Evolutionary conservation across 2,797 vertebrate genomes (phyloP), one percentile per base, ranked within the genome.

Genomic region (Spinus pinus): DNA sequence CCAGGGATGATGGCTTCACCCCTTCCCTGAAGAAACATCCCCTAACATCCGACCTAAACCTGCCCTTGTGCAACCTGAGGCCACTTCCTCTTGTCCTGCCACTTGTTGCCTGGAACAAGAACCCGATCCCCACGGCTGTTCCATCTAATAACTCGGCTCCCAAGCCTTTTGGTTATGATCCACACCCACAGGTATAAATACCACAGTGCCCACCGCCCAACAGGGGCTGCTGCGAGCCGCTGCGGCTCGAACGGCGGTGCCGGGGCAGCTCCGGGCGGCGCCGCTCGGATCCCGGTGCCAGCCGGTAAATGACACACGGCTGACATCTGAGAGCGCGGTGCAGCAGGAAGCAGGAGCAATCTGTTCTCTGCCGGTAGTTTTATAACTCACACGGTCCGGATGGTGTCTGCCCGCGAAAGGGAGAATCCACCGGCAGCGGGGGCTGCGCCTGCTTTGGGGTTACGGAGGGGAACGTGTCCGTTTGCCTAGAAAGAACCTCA

Each of bases 51-150:
- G 16, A 42, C 12, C 41, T 35, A 74, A 81, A 67, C 33, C 41
- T 24, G 5, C 21, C 17, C 9, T 42, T 37, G 17, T 66, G 25
- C 39, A 60, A 9, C 22, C 30, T 49, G 54, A 81, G 31, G 41
- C 35, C 41, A 14, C 11, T 47, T 60, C 46, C 30, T 53, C 53
- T 53, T 27, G 49, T 31, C 30, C 57, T 27, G 49, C 41, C 49
- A 23, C 35, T 61, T 62, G 24, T 14, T 39, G 42, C 14, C 33
- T 3, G 18, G 12, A 39, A 4, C 46, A 73, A 87, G 39, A 60
- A 39, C 61, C 30, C 1, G 10, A 19, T 10, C 7, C 7, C 25
- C 13, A 44, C 0, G 0, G 33, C 53, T 58, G n/a, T 5, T 47
- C 14, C 10, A 44, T 37, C 51, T 5, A 37, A 50, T 8, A 79